Evolutionary conservation across 1,140 invertebrate species (phyloP).

Genomic region (Hirudo medicinalis): DNA sequence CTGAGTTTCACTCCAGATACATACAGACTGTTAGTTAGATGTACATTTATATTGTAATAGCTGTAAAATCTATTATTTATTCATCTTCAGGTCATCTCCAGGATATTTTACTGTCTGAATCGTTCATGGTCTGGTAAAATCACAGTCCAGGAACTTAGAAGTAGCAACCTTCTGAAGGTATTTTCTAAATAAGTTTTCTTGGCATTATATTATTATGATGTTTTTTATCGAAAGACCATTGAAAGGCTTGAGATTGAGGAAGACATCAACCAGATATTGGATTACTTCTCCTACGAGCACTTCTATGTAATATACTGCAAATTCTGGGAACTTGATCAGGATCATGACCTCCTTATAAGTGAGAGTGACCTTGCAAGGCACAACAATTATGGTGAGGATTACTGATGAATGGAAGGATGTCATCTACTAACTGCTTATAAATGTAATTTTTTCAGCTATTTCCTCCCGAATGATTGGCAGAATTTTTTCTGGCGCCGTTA

Average conservation of each 20-base stretch:
- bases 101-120: conserved; percentile 97
- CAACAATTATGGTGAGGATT: conserved; percentile 71
- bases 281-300: conserved; percentile 98
- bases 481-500: conserved; percentile 93
- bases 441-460: conserved; percentile 52
- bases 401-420: not conserved
- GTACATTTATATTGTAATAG: not conserved
- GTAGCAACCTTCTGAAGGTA: conserved; percentile 68
- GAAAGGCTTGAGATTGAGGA: conserved; percentile 60
- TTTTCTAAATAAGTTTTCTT: conserved; percentile 13
- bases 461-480: conserved; percentile 88
- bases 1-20: conserved; percentile 96
- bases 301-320: conserved; percentile 99
- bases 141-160: conserved; percentile 70
- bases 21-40: conserved; percentile 64
- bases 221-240: conserved; percentile 32
- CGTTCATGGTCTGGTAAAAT: conserved; percentile 91
- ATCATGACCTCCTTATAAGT: conserved; percentile 92
- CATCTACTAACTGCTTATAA: conserved; percentile 1
- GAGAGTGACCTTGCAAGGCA: conserved; percentile 80
- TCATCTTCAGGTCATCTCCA: conserved; percentile 66
- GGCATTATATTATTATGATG: not conserved
- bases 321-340: conserved; percentile 97
- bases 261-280: conserved; percentile 88
- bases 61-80: not conserved